These are phyloP conservation scores for Rhea americana DNA, from an alignment of 2,113 vertebrate genomes.

Conservation along the genomic window DNA sequence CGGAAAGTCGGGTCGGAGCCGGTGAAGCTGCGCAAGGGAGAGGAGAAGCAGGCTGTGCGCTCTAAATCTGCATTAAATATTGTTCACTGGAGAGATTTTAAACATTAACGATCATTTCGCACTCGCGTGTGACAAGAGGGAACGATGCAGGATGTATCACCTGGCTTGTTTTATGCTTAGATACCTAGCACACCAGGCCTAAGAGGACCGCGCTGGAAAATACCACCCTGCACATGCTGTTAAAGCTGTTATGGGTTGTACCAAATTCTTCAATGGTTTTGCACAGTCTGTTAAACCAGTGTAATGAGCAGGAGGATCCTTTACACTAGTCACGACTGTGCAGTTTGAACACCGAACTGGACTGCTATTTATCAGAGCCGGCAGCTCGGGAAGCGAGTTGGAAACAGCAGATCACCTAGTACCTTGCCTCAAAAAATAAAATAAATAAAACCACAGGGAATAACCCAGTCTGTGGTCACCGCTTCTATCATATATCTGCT, in stretches of 20 bases:
- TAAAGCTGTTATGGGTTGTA: neutral
- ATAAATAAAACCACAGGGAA: neutral
- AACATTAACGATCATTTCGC: neutral
- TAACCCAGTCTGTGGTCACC: neutral
- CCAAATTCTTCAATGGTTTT: neutral
- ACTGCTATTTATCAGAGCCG: neutral
- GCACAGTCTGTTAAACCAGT: neutral
- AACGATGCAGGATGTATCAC: neutral
- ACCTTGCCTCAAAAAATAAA: neutral
- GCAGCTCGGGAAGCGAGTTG: neutral
- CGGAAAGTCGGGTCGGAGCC: slow-evolving; percentile 4
- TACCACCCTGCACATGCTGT: neutral
- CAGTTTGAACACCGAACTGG: neutral
- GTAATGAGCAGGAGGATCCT: neutral
- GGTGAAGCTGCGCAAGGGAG: neutral
- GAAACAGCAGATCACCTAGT: slow-evolving; percentile 12
- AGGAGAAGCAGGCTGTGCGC: neutral
- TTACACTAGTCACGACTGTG: neutral
- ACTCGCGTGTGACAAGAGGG: neutral
- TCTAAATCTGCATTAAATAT: neutral
- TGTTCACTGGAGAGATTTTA: neutral
- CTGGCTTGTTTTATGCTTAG: neutral
- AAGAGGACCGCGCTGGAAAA: neutral
- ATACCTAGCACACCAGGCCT: no score
- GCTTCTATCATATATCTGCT: neutral